Conservation (phyloP, 2,888 invertebrate species). For the Thumatha senex region DNA sequence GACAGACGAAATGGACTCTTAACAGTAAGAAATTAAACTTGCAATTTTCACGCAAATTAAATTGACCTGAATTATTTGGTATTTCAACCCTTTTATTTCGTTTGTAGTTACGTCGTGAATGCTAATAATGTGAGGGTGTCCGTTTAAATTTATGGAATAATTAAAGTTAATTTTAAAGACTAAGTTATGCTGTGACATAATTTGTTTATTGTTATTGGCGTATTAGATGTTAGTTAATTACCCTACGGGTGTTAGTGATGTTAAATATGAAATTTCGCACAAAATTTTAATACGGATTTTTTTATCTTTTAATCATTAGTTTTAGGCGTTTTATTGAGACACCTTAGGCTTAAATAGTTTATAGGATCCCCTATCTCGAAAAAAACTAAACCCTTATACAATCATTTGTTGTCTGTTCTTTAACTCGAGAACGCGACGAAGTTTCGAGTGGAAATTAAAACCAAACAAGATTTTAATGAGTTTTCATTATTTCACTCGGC, state of each 20-base stretch:
- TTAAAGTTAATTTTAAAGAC: constrained; percentile 72
- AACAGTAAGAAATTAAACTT: constrained; percentile 66
- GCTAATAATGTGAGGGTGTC: constrained; percentile 76
- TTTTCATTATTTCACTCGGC: too few species aligned
- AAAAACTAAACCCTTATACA: too few species aligned
- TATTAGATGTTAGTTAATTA: constrained; percentile 46
- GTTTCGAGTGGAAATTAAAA: too few species aligned
- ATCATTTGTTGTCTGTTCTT: too few species aligned
- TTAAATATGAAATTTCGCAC: background rate
- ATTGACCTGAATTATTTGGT: constrained; percentile 72
- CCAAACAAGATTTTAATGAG: too few species aligned
- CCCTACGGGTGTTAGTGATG: constrained; percentile 24
- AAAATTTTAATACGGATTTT: too few species aligned
- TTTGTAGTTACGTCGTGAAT: constrained; percentile 73
- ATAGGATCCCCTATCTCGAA: too few species aligned
- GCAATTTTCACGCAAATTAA: constrained; percentile 67
- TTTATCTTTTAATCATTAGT: too few species aligned
- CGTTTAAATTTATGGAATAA: constrained; percentile 77
- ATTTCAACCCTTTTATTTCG: constrained; percentile 68
- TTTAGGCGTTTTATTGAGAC: too few species aligned
- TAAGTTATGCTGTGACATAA: constrained; percentile 57
- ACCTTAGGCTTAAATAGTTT: too few species aligned
- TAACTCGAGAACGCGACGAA: too few species aligned
- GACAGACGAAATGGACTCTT: constrained; percentile 68
- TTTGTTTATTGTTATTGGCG: constrained; percentile 56